A percentile compares a stretch with the other conserved stretches of the same genome.
Conservation (phyloP, 2,797 vertebrate species). For the Hipposideros larvatus region DNA sequence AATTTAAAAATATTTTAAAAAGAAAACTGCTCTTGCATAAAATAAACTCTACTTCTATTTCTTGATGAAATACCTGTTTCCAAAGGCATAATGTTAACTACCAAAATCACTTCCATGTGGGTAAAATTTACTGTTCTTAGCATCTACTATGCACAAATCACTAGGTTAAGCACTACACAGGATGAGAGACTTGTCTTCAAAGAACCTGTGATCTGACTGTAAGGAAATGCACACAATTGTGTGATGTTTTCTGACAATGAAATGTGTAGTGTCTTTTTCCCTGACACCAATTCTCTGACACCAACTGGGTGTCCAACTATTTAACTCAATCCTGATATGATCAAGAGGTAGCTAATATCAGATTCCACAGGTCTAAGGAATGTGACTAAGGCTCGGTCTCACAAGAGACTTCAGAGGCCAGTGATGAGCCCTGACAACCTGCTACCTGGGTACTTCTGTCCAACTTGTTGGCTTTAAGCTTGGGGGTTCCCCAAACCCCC, state of each 20-base stretch:
- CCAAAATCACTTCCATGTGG: not conserved
- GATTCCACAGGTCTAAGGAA: not conserved
- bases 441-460: not conserved
- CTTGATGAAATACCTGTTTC: not conserved
- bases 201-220: not conserved
- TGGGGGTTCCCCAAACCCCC: not conserved
- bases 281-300: not conserved
- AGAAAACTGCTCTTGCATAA: not conserved
- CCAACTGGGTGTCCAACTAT: not conserved
- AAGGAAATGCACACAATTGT: not conserved
- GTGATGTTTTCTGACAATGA: not conserved
- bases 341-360: not conserved
- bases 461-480: not conserved
- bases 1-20: not conserved
- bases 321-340: not conserved
- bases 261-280: not conserved
- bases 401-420: not conserved
- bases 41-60: not conserved
- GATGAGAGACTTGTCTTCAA: not conserved
- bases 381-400: not conserved
- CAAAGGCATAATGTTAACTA: conserved; percentile 24
- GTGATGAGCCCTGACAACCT: not conserved
- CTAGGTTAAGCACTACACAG: not conserved
- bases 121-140: conserved; percentile 5
- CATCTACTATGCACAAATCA: not conserved